Conservation (phyloP, 2,888 invertebrate genomes). For the Koerneria pararmatus region DNA sequence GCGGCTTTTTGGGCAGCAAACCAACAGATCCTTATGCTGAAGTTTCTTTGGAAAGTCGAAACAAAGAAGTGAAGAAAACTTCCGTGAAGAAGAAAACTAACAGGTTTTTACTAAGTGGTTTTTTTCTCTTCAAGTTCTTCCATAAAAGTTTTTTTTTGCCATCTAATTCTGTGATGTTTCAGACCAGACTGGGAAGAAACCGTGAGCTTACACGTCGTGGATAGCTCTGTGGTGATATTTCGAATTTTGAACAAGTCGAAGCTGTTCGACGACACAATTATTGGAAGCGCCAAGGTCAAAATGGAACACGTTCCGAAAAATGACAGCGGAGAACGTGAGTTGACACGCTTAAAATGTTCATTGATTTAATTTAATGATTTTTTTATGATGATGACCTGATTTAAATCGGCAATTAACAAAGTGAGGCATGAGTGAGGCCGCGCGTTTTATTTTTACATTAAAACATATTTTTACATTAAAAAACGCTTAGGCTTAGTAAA, state of each 20-base stretch:
- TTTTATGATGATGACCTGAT: neutral
- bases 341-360: constrained; percentile 38
- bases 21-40: constrained; percentile 55
- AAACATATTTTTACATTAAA: constrained; percentile 41
- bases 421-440: neutral
- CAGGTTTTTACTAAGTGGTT: neutral
- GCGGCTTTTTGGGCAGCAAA: constrained; percentile 41
- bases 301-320: constrained; percentile 47
- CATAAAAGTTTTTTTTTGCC: no score
- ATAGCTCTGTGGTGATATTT: constrained; percentile 47
- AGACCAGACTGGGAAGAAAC: constrained; percentile 57
- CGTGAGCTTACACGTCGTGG: constrained; percentile 42
- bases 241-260: constrained; percentile 55
- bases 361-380: neutral
- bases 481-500: no score
- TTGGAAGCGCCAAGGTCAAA: constrained; percentile 51
- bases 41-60: constrained; percentile 42
- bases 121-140: neutral
- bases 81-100: constrained; percentile 52
- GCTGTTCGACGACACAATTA: constrained; percentile 53
- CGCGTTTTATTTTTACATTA: no score
- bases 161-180: no score
- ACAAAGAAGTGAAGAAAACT: constrained; percentile 42
- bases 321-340: constrained; percentile 56
- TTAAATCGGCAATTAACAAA: neutral